These are phyloP conservation scores for Macquaria australasica DNA, from an alignment of 2,113 vertebrate species.

Conservation along the genomic window DNA sequence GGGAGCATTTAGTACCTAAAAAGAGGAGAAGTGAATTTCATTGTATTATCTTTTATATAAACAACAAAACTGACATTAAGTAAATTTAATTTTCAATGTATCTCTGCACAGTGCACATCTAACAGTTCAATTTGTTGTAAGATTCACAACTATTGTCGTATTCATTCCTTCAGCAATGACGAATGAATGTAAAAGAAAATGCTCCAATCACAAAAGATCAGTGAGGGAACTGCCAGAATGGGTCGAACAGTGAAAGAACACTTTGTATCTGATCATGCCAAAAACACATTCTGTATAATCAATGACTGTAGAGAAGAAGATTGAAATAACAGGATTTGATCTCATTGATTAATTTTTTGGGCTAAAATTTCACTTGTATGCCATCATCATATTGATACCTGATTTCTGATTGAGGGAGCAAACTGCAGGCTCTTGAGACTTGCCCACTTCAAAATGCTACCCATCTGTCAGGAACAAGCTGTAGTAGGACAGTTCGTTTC, in stretches of 20 bases:
- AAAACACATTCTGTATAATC: not conserved
- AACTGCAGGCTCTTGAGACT: not conserved
- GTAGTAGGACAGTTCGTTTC: not conserved
- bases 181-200: not conserved
- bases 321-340: not conserved
- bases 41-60: no score
- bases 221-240: not conserved
- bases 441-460: constrained; percentile 3
- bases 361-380: not conserved
- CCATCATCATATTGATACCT: not conserved
- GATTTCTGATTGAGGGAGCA: not conserved
- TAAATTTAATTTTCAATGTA: not conserved
- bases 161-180: not conserved
- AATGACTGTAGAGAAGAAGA: no score
- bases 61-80: no score
- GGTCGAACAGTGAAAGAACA: not conserved
- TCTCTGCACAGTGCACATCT: not conserved
- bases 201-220: not conserved
- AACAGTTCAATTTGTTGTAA: not conserved
- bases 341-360: not conserved
- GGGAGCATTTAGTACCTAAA: not conserved
- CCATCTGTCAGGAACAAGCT: constrained; percentile 29
- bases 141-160: not conserved
- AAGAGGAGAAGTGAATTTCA: no score
- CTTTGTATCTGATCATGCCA: not conserved